Base-by-base conservation (phyloP, 2,888 invertebrate genomes). In the Drosophila glabriapex region DNA sequence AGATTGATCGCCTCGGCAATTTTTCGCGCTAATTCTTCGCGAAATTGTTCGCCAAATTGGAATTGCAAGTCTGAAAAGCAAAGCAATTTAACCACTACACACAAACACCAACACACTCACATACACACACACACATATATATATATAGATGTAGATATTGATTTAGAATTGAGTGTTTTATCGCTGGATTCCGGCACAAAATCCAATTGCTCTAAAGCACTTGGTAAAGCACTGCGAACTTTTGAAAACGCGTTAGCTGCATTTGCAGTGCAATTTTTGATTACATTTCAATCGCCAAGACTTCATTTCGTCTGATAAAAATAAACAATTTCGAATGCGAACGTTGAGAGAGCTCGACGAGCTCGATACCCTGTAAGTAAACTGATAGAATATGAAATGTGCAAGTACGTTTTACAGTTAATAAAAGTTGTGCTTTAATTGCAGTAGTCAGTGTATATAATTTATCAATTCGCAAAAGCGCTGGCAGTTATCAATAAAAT, bases 201-300 rank as follows among this genome's bases (percentile, higher is more conserved):
- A 77, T 70, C 70, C 58, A 82, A 82, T 81, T 73, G 78, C 70
- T 78, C 68, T 61, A 65, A 68, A 77, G 67, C 73, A 73, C 66
- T 80, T 67, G 66, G 66, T 22, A 22, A 50, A 59, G 69, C 56
- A 74, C 46, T 25, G 25, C 46, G 46, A 46, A 25, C 72, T 89
- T 77, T 76, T 76, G 68, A 69, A 73, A 80, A 54, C 74, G 78
- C 74, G 79, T 73, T 83, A 73, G 79, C 63, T 74, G 87, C 68
- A 82, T 69, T 69, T 77, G 50, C 63, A 73, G 63, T 63, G 73
- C 76, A 79, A 73, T 87, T 80, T 82, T 72, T 76, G 88, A 82
- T 89, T 87, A 82, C 80, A 84, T 82, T 87, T 84, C 77, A 85
- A 84, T 82, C 73, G 67, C 53, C 49, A 46, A 31, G 39, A 56